phyloP scores from a whole-genome alignment of 2,888 invertebrate genomes.

The Brachyptera risi region DNA sequence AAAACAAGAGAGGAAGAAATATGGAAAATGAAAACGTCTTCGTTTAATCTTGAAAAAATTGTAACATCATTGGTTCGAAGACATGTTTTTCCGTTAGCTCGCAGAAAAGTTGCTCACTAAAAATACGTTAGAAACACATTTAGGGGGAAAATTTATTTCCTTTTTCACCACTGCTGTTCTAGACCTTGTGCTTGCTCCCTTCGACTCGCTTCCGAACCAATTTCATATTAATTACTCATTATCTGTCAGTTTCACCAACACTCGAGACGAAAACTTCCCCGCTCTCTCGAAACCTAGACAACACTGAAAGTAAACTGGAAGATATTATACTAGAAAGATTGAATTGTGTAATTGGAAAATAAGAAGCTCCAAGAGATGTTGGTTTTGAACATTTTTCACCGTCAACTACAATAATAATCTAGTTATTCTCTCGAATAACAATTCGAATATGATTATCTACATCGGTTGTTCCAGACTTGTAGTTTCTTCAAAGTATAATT shows the following conservation, averaged over 20 bases:
- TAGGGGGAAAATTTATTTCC: neutral
- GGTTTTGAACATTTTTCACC: too few species aligned
- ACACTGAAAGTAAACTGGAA: too few species aligned
- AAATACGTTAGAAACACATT: conserved; percentile 17
- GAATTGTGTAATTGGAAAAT: neutral
- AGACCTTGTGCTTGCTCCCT: too few species aligned
- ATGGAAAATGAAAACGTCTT: conserved; percentile 6
- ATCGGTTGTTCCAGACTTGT: too few species aligned
- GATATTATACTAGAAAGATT: neutral
- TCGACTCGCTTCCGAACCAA: neutral
- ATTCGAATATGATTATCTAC: too few species aligned
- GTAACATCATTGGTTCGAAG: conserved; percentile 1
- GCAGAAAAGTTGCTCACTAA: neutral
- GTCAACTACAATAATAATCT: too few species aligned
- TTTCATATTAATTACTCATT: conserved; percentile 3
- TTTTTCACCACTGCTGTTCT: neutral
- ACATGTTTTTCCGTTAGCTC: neutral
- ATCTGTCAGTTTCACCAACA: too few species aligned
- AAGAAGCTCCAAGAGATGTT: too few species aligned
- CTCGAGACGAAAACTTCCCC: too few species aligned
- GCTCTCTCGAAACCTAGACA: too few species aligned
- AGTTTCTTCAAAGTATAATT: too few species aligned
- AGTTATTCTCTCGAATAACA: too few species aligned
- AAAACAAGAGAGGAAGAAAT: neutral
- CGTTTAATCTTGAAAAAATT: neutral